Evolutionary conservation across 2,888 invertebrate genomes (phyloP).

Genomic region (Cephalotes varians): DNA sequence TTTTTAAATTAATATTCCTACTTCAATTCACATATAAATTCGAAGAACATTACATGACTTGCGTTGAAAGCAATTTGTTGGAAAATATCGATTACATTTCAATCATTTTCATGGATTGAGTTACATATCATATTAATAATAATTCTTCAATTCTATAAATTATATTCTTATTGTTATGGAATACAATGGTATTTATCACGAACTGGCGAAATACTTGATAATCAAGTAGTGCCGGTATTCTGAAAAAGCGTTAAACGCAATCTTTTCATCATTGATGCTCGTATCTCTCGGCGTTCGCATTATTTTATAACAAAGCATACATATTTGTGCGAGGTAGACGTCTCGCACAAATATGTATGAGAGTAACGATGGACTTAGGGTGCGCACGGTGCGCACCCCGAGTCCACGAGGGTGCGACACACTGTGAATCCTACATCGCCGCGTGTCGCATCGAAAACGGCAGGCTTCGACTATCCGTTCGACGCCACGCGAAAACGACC

Average conservation of each 20-base stretch:
- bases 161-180: background rate
- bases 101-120: background rate
- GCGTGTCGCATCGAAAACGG: constrained; percentile 27
- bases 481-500: constrained; percentile 2
- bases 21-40: background rate
- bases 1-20: background rate
- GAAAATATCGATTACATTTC: background rate
- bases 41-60: background rate
- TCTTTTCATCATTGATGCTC: background rate
- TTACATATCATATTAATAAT: background rate
- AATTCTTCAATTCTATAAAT: background rate
- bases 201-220: background rate
- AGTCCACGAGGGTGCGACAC: constrained; percentile 28
- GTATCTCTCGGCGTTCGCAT: background rate
- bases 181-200: background rate
- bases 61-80: background rate
- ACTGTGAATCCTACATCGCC: constrained; percentile 24
- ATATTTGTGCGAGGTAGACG: background rate
- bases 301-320: constrained; percentile 10
- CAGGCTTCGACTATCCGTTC: background rate
- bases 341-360: background rate
- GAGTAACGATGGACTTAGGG: background rate
- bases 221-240: background rate
- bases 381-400: constrained; percentile 10
- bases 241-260: constrained; percentile 1